Evolutionary conservation across 2,888 invertebrate genomes (phyloP).

Genomic region (Dioctria linearis): DNA sequence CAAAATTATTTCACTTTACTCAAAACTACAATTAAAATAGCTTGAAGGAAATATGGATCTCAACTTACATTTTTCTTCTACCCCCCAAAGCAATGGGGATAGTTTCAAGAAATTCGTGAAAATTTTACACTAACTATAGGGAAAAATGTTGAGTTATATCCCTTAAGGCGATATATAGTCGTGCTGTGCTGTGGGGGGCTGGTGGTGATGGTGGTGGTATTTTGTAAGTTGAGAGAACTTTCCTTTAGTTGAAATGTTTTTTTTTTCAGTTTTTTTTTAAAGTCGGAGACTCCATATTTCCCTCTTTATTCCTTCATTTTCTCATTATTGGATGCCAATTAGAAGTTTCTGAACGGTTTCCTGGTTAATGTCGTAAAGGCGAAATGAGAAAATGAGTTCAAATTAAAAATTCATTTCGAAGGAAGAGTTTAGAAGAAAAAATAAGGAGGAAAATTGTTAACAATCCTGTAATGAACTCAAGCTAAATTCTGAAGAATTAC

Average conservation of each 20-base stretch:
- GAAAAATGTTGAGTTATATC: neutral
- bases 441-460: neutral
- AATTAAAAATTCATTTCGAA: neutral
- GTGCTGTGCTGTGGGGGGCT: no score
- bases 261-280: neutral
- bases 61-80: neutral
- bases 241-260: neutral
- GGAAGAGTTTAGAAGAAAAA: neutral
- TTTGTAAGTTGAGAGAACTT: neutral
- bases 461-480: neutral
- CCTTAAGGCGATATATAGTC: no score
- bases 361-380: neutral
- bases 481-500: neutral
- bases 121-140: neutral
- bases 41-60: neutral
- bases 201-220: neutral
- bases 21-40: neutral
- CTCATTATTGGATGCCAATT: conserved; percentile 44
- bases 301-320: conserved; percentile 21
- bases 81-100: neutral
- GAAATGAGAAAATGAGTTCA: neutral
- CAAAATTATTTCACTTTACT: neutral
- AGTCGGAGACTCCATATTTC: neutral
- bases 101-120: neutral
- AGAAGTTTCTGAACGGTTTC: conserved; percentile 18